These are phyloP conservation scores for Meliscaeva auricollis DNA, from an alignment of 2,888 invertebrate genomes.

Conservation along the genomic window DNA sequence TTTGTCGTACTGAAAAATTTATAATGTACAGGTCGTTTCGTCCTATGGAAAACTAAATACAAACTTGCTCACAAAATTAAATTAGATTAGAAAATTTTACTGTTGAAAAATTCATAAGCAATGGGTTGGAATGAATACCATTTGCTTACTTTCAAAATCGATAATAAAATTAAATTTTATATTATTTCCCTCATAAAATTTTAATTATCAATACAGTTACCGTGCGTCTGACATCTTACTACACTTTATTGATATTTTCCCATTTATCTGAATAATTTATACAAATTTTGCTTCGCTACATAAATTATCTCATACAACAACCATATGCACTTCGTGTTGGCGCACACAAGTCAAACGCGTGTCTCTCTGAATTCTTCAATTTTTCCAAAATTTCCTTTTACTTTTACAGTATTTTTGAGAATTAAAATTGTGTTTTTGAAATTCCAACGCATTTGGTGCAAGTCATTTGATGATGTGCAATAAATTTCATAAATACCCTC, in stretches of 20 bases:
- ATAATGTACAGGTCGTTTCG: too few species aligned
- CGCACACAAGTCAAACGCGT: slow-evolving; percentile 50
- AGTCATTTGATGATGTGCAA: slow-evolving; percentile 80
- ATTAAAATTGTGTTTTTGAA: slow-evolving; percentile 59
- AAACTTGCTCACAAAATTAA: too few species aligned
- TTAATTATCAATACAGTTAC: slow-evolving; percentile 11
- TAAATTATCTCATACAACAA: slow-evolving; percentile 59
- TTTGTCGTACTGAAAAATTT: too few species aligned
- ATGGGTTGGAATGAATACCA: background rate
- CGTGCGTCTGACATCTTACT: background rate
- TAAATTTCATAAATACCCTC: slow-evolving; percentile 80
- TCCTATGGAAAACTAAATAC: too few species aligned
- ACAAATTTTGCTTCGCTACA: slow-evolving; percentile 60
- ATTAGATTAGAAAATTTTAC: background rate
- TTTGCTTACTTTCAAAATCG: background rate
- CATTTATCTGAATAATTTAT: slow-evolving; percentile 62
- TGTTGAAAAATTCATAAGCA: background rate
- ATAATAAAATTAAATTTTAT: background rate
- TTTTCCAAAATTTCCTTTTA: slow-evolving; percentile 55
- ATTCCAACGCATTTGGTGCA: slow-evolving; percentile 77
- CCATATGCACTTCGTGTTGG: slow-evolving; percentile 42
- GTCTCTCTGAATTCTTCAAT: slow-evolving; percentile 62
- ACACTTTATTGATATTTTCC: slow-evolving; percentile 39
- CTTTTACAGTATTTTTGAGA: slow-evolving; percentile 47
- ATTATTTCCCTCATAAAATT: slow-evolving; percentile 11